A percentile compares a stretch with the other conserved stretches of the same genome.
phyloP scores from a whole-genome alignment of 2,797 vertebrate species.

The Bradypodion pumilum region DNA sequence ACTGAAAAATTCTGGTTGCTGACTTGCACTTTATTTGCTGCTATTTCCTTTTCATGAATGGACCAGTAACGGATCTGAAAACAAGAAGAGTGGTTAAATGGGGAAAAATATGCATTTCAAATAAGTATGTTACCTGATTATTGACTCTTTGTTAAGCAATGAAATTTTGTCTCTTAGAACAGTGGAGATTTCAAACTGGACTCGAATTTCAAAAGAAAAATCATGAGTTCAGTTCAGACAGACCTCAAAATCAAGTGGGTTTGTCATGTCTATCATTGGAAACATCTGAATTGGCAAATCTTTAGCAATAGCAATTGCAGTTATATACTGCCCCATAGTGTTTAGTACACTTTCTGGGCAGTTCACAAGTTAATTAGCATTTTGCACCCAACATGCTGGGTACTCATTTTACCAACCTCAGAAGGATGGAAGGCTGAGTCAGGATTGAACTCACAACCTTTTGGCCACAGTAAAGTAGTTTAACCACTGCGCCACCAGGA shows the following conservation, averaged over 20 bases:
- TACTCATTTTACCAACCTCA: too few relatives aligned
- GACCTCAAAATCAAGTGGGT: background rate
- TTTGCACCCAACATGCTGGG: too few relatives aligned
- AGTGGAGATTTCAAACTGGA: constrained; percentile 29
- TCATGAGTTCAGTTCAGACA: background rate
- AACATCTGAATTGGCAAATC: background rate
- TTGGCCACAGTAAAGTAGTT: too few relatives aligned
- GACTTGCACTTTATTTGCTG: constrained; percentile 80
- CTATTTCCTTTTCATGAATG: constrained; percentile 84
- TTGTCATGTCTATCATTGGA: background rate
- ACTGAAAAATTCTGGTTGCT: constrained; percentile 84
- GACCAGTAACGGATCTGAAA: constrained; percentile 92
- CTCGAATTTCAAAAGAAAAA: background rate
- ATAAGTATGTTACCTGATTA: background rate
- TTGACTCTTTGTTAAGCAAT: background rate
- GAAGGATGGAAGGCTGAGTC: too few relatives aligned
- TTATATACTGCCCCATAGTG: too few relatives aligned
- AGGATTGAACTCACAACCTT: too few relatives aligned
- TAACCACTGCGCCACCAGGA: too few relatives aligned
- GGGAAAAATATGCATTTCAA: background rate
- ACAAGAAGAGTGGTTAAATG: constrained; percentile 20
- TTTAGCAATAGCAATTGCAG: too few relatives aligned
- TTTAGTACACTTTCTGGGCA: too few relatives aligned
- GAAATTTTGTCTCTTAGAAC: background rate
- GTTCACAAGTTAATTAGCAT: too few relatives aligned